Evolutionary conservation across 2,113 vertebrate genomes (phyloP), one percentile per base, ranked within the genome.

Genomic region (Lampris megalopsis): DNA sequence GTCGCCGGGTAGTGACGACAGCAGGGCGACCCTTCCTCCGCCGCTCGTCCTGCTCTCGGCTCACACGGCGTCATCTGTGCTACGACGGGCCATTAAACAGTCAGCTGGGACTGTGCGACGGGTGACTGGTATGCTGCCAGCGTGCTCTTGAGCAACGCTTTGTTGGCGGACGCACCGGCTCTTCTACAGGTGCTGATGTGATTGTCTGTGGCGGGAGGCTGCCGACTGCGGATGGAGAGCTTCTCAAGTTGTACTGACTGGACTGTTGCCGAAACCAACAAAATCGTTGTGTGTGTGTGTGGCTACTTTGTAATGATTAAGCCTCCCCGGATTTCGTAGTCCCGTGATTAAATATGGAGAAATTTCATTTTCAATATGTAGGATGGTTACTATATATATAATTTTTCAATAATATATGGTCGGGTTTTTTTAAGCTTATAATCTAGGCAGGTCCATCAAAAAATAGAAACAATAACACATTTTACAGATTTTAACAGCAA

Each of bases 141-240:
- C 10, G 38, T 37, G 36, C 48, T 13, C 9, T 67, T 48, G 36
- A 43, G 35, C 38, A 41, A 24, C 11, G 0, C 68, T 59, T 63
- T 43, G 5, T 64, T 35, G 54, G 49, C 49, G 13, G 49, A 11
- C 13, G 1, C 9, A 52, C 49, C 43, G 74, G 74, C 83, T 85
- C 85, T 64, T 82, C 74, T 77, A 84, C 88, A 84, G 83, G 73
- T 79, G 71, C 80, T 79, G 42, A 3, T 57, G 69, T 81, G 88
- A 90, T 90, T 91, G 87, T 90, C 58, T 69, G 45, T 65, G 8
- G 24, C 41, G 56, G 24, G 43, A 38, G 37, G 41, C 45, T 52
- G 47, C 86, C 69, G 78, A 78, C 85, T 84, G 62, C 42, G 13
- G 62, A n/a, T 47, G 43, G 35, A 41, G 11, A 42, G 13, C 6